These are phyloP conservation scores for Smittia aterrima DNA, from an alignment of 2,888 invertebrate genomes.

Conservation along the genomic window DNA sequence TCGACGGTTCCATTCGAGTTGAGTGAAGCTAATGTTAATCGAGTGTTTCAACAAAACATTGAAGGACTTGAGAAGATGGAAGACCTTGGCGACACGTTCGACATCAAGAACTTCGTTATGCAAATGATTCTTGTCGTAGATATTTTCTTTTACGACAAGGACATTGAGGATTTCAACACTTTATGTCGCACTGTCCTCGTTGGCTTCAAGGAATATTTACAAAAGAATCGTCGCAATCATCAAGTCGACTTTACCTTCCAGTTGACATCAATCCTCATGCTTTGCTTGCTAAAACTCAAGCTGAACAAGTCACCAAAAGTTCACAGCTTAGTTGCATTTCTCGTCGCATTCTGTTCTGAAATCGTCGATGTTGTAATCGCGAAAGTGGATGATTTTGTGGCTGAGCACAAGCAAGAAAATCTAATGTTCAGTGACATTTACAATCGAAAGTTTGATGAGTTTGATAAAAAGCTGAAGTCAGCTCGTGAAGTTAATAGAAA, in stretches of 20 bases:
- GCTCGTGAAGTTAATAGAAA: slow-evolving; percentile 11
- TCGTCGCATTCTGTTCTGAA: slow-evolving; percentile 72
- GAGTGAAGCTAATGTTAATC: slow-evolving; percentile 80
- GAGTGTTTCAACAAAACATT: slow-evolving; percentile 68
- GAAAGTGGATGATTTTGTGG: slow-evolving; percentile 51
- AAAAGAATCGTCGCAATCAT: slow-evolving; percentile 61
- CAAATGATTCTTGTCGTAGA: slow-evolving; percentile 55
- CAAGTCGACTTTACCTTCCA: slow-evolving; percentile 70
- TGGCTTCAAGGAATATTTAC: slow-evolving; percentile 71
- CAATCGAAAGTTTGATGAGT: slow-evolving; percentile 44
- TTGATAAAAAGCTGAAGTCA: slow-evolving; percentile 24
- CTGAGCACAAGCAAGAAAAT: slow-evolving; percentile 50
- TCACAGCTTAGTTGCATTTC: slow-evolving; percentile 80
- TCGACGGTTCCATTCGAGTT: slow-evolving; percentile 83
- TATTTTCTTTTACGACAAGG: slow-evolving; percentile 57
- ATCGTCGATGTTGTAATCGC: slow-evolving; percentile 57
- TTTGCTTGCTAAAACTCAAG: slow-evolving; percentile 75
- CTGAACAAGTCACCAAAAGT: slow-evolving; percentile 73
- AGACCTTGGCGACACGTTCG: slow-evolving; percentile 53
- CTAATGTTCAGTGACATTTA: slow-evolving; percentile 51
- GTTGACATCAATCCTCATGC: slow-evolving; percentile 75
- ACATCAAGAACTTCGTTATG: slow-evolving; percentile 56
- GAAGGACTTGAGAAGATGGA: slow-evolving; percentile 60
- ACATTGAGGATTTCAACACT: slow-evolving; percentile 64
- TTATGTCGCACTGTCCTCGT: slow-evolving; percentile 69